Percentiles rank a stretch among this genome's conserved stretches.
phyloP scores from a whole-genome alignment of 2,113 vertebrate genomes.

The Cyphomyrus discorhynchus region DNA sequence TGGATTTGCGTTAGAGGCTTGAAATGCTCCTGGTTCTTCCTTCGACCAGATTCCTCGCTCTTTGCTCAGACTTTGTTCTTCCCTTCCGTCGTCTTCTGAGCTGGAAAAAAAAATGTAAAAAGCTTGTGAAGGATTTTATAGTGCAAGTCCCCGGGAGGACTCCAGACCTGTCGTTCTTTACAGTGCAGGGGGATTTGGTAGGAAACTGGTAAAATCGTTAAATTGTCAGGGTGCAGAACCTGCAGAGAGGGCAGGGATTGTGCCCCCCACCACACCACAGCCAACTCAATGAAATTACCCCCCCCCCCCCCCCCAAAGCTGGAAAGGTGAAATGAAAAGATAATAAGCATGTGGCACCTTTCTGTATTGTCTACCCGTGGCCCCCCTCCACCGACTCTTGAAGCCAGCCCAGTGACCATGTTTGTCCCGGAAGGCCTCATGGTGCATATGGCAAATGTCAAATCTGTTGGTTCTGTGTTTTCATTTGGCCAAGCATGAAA shows the following conservation, averaged over 20 bases:
- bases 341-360: constrained; percentile 9
- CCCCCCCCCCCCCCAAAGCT: constrained; percentile 28
- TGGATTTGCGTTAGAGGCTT: constrained; percentile 46
- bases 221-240: constrained; percentile 62
- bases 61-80: constrained; percentile 43
- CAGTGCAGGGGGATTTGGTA: constrained; percentile 59
- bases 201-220: constrained; percentile 80
- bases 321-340: constrained; percentile 47
- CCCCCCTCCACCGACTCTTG: constrained; percentile 35
- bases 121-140: constrained; percentile 55
- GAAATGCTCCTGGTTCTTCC: constrained; percentile 34
- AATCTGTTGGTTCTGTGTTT: constrained; percentile 14
- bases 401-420: constrained; percentile 44
- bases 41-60: constrained; percentile 38
- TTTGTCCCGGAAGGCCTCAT: constrained; percentile 42
- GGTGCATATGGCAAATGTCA: constrained; percentile 42
- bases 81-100: constrained; percentile 46
- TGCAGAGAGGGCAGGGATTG: constrained; percentile 34
- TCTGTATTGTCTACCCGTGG: constrained; percentile 40
- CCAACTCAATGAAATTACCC: constrained; percentile 45
- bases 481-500: constrained; percentile 1
- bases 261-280: constrained; percentile 23
- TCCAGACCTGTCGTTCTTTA: constrained; percentile 68
- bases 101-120: constrained; percentile 38
- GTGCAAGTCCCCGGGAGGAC: constrained; percentile 57